These are phyloP conservation scores for Panthera tigris DNA, from an alignment of 2,113 vertebrate genomes.

Conservation along the genomic window DNA sequence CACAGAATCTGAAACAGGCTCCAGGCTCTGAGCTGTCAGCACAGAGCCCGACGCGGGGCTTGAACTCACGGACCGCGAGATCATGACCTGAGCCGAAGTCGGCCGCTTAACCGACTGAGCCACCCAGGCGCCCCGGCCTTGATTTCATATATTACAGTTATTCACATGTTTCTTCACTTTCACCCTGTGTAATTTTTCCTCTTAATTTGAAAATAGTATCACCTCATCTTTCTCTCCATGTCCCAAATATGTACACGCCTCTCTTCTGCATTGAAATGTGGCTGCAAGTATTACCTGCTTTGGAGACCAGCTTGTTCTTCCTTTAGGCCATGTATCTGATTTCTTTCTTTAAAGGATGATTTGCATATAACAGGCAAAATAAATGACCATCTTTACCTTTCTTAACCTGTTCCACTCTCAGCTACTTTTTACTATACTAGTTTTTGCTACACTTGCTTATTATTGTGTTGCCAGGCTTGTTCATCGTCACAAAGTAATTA, in stretches of 20 bases:
- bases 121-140: neutral
- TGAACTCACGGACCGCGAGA: too few relatives aligned
- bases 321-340: neutral
- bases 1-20: too few relatives aligned
- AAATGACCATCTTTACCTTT: neutral
- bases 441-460: neutral
- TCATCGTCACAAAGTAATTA: neutral
- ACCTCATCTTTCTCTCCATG: neutral
- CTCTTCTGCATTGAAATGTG: neutral
- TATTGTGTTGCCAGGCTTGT: neutral
- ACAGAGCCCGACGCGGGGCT: too few relatives aligned
- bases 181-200: neutral
- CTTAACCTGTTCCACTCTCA: neutral
- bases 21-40: too few relatives aligned
- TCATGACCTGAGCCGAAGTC: too few relatives aligned
- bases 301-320: neutral
- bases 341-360: slow-evolving; percentile 32
- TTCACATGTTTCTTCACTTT: neutral
- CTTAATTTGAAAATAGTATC: neutral
- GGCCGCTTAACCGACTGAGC: too few relatives aligned
- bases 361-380: neutral
- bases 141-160: neutral
- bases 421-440: neutral
- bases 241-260: neutral
- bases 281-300: neutral